Evolutionary conservation across 2,113 vertebrate genomes (phyloP).

Genomic region (Mixornis gularis): DNA sequence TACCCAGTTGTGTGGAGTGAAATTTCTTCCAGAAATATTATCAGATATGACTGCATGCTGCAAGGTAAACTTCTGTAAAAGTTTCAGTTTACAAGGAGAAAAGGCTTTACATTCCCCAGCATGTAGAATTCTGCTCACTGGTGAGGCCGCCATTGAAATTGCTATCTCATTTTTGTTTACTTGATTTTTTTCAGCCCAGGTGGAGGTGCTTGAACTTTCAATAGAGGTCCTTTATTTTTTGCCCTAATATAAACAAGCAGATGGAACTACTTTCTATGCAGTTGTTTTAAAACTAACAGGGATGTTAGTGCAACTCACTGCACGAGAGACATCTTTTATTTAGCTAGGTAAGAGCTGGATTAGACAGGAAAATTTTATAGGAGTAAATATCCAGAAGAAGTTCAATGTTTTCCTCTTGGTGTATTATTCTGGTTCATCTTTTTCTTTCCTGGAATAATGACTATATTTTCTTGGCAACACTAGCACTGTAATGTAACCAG

Average conservation of each 20-base stretch:
- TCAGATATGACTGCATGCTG: background rate
- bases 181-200: background rate
- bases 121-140: background rate
- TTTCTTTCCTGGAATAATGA: background rate
- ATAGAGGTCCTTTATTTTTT: background rate
- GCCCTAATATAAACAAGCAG: background rate
- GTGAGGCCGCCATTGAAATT: background rate
- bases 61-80: background rate
- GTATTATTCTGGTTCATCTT: background rate
- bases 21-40: background rate
- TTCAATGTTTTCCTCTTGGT: background rate
- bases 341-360: background rate
- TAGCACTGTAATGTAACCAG: background rate
- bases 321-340: background rate
- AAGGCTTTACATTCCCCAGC: background rate
- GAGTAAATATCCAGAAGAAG: background rate
- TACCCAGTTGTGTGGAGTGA: background rate
- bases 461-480: background rate
- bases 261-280: background rate
- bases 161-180: background rate
- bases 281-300: background rate
- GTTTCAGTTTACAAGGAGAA: background rate
- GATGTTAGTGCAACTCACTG: background rate
- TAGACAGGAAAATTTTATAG: background rate
- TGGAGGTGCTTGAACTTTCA: background rate